These are phyloP conservation scores for Dufourea novaeangliae DNA, from an alignment of 1,140 invertebrate species.

Conservation along the genomic window DNA sequence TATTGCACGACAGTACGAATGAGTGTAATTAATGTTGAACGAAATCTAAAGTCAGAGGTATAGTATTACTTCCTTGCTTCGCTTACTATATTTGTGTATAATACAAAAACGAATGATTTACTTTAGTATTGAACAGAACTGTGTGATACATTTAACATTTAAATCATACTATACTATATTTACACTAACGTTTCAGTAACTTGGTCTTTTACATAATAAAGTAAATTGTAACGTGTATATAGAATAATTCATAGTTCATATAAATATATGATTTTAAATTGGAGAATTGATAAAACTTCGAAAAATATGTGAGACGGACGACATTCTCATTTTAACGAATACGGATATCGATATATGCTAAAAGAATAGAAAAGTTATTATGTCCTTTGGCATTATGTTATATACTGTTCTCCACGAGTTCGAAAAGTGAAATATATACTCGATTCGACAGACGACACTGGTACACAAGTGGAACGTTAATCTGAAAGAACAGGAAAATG, in stretches of 20 bases:
- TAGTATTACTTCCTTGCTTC: neutral
- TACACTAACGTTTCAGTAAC: neutral
- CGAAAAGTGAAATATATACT: conserved; percentile 16
- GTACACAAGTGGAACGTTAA: conserved; percentile 10
- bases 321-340: conserved; percentile 20
- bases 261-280: neutral
- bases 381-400: conserved; percentile 8
- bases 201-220: neutral
- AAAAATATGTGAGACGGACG: conserved; percentile 21
- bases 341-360: neutral
- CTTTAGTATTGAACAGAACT: neutral
- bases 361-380: conserved; percentile 2
- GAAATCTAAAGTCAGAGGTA: neutral
- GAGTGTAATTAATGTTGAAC: neutral
- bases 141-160: neutral
- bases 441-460: conserved; percentile 13
- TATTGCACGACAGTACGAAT: conserved; percentile 16
- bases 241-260: conserved; percentile 2
- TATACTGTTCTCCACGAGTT: neutral
- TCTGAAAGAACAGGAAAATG: conserved; percentile 53
- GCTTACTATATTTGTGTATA: neutral
- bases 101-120: conserved; percentile 22
- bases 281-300: neutral
- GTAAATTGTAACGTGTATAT: neutral
- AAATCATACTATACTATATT: neutral